Evolutionary conservation across 2,888 invertebrate genomes (phyloP).

Genomic region (Drosophila cognata): DNA sequence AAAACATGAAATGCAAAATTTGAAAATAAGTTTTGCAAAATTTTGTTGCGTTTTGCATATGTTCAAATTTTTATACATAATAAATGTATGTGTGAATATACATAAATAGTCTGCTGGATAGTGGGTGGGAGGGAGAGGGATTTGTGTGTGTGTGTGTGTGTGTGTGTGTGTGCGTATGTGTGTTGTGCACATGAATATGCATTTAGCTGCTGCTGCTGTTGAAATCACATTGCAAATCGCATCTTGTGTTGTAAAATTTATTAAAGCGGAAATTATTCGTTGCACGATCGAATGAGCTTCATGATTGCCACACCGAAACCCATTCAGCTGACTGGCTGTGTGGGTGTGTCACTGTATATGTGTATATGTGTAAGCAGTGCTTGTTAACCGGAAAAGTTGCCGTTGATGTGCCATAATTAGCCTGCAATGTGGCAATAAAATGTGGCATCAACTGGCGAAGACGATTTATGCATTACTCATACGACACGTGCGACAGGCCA

Average conservation of each 20-base stretch:
- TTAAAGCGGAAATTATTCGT: slow-evolving; percentile 82
- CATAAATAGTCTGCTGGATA: background rate
- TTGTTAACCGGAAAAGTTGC: slow-evolving; percentile 44
- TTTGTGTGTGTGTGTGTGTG: background rate
- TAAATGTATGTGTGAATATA: slow-evolving; percentile 6
- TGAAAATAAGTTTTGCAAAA: slow-evolving; percentile 28
- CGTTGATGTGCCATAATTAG: slow-evolving; percentile 71
- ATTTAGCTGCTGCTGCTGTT: slow-evolving; percentile 20
- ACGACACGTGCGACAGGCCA: slow-evolving; percentile 35
- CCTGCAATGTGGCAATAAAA: slow-evolving; percentile 53
- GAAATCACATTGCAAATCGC: slow-evolving; percentile 71
- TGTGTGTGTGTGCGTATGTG: background rate
- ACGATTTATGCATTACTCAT: slow-evolving; percentile 54
- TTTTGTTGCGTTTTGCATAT: slow-evolving; percentile 20
- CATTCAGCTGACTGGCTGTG: slow-evolving; percentile 8
- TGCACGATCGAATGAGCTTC: slow-evolving; percentile 78
- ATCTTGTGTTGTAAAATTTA: slow-evolving; percentile 75
- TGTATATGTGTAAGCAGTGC: slow-evolving; percentile 1
- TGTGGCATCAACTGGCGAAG: slow-evolving; percentile 23
- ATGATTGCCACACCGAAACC: slow-evolving; percentile 60
- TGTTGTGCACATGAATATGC: slow-evolving; percentile 19
- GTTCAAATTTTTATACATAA: slow-evolving; percentile 5
- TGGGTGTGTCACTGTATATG: background rate
- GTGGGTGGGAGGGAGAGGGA: background rate
- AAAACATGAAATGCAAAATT: slow-evolving; percentile 9